Conservation (phyloP, 1,140 invertebrate genomes). For the Bombus difficillimus region DNA sequence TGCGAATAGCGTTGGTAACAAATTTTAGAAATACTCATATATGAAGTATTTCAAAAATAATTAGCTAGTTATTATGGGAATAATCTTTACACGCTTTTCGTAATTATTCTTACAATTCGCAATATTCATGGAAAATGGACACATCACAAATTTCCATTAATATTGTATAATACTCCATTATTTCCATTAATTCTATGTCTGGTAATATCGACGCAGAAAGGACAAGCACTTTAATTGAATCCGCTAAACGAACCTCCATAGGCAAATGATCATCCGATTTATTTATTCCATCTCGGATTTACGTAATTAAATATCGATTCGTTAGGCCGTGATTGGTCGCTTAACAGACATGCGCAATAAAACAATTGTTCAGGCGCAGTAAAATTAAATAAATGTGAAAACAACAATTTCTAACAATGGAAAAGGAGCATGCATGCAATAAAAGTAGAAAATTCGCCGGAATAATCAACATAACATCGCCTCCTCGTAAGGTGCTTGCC, state of each 20-base stretch:
- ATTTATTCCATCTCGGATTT: conserved; percentile 44
- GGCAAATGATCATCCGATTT: conserved; percentile 29
- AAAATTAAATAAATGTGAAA: not conserved
- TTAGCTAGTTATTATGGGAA: not conserved
- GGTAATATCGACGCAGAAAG: not conserved
- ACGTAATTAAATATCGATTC: conserved; percentile 52
- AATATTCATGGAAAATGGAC: not conserved
- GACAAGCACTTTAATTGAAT: conserved; percentile 30
- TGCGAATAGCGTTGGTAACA: not conserved
- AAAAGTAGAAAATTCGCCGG: not conserved
- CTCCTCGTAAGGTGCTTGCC: too few species aligned
- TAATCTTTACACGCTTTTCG: not conserved
- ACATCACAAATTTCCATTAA: not conserved
- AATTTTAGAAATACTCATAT: not conserved
- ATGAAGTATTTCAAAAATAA: not conserved
- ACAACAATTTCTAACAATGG: not conserved
- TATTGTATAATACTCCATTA: not conserved
- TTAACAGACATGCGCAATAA: conserved; percentile 25
- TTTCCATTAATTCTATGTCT: not conserved
- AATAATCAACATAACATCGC: conserved; percentile 7
- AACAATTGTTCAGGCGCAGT: not conserved
- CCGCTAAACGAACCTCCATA: conserved; percentile 18
- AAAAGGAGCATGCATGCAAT: not conserved
- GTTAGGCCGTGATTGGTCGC: conserved; percentile 17
- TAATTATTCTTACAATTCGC: too few species aligned